Percentiles rank a stretch among this genome's conserved stretches.
Evolutionary conservation across 2,113 vertebrate genomes (phyloP).

Genomic region (Etia nguti): DNA sequence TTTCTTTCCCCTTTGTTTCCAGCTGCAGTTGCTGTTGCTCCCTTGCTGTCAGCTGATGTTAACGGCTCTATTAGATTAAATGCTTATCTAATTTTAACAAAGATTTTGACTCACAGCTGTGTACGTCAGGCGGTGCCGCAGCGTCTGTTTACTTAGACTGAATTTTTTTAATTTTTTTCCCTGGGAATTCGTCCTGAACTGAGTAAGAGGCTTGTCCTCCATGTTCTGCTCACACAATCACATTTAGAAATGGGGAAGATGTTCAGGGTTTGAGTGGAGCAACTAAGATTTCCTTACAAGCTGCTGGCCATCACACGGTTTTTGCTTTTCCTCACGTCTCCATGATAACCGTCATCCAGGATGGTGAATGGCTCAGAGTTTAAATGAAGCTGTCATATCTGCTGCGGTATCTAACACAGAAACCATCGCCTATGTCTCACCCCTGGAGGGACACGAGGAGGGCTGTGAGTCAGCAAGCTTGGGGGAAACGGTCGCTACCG

Average conservation of each 20-base stretch:
- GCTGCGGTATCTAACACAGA: not conserved
- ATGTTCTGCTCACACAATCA: not conserved
- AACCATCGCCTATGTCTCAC: not conserved
- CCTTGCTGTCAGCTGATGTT: constrained; percentile 1
- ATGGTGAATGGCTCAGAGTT: not conserved
- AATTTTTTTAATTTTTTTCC: not conserved
- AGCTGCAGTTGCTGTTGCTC: not conserved
- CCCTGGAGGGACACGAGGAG: not conserved
- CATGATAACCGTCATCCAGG: not conserved
- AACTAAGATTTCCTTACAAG: not conserved
- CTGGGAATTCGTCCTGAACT: not conserved
- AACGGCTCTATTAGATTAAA: not conserved
- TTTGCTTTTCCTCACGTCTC: constrained; percentile 7
- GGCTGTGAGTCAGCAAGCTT: not conserved
- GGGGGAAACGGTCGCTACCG: not conserved
- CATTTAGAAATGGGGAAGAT: not conserved
- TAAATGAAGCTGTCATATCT: not conserved
- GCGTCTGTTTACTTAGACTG: not conserved
- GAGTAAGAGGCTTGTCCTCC: not conserved
- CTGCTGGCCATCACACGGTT: not conserved
- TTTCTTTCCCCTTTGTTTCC: not conserved
- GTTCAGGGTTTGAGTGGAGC: not conserved
- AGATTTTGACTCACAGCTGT: not conserved
- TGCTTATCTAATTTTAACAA: not conserved
- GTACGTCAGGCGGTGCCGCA: not conserved